phyloP scores from a whole-genome alignment of 2,888 invertebrate genomes.

The Sarcophaga rosellei region DNA sequence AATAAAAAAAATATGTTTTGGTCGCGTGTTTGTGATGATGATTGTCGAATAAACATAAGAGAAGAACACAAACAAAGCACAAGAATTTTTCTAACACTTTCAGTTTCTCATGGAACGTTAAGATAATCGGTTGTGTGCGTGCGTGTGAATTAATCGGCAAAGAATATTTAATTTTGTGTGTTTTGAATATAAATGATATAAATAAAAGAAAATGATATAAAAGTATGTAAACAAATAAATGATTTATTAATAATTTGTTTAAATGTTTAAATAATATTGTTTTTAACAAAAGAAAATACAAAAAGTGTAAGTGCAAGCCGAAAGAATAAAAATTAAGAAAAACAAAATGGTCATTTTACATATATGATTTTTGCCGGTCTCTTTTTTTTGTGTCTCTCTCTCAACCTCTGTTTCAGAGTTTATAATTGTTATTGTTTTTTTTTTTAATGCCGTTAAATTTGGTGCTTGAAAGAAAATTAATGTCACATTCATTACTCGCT shows the following conservation, averaged over 20 bases:
- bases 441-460: background rate
- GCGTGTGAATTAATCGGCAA: background rate
- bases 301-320: background rate
- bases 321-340: background rate
- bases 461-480: background rate
- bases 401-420: background rate
- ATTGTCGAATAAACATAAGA: slow-evolving; percentile 5
- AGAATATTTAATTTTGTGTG: background rate
- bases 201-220: background rate
- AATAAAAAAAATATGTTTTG: background rate
- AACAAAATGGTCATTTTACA: background rate
- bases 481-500: background rate
- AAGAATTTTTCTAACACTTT: slow-evolving; percentile 8
- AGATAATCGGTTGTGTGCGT: slow-evolving; percentile 37
- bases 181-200: background rate
- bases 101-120: slow-evolving; percentile 61
- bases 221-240: background rate
- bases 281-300: background rate
- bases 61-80: background rate
- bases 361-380: background rate
- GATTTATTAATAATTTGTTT: background rate
- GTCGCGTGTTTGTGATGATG: slow-evolving; percentile 29
- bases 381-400: background rate
- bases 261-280: background rate
- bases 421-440: background rate